Base-by-base conservation (phyloP, 2,888 invertebrate species). In the Chrysina gloriosa region DNA sequence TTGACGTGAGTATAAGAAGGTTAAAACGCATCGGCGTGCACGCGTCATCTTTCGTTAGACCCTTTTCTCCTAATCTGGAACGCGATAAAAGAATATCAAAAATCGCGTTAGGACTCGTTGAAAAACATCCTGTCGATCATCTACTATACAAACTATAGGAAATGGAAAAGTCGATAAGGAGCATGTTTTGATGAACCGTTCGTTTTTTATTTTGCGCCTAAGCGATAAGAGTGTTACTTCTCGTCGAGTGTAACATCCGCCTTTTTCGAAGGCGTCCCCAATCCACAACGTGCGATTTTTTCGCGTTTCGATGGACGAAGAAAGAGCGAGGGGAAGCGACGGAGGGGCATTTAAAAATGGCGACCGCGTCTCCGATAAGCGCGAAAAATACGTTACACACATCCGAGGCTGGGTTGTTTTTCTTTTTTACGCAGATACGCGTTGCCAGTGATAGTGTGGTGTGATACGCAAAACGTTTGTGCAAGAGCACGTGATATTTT, bases 121-220 rank as follows among this genome's bases (percentile, higher is more conserved):
- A 31, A 52, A 52, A 52, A 52, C 31, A 52, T 52, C 52, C 34
- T 19, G 52, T 9, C 50, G 1, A 25, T 14, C 29, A 19, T 52
- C 31, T 52, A 52, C 52, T 34, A 52, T 9, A 45, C 19, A n/a
- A 45, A 45, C 52, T 16, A 31, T 52, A 52, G 52, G 31, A 34
- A 52, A 52, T n/a, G 52, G 11, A 48, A 21, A 7, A 29, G 19
- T 25, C n/a, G 52, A 52, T 52, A 52, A 52, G 27, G 31, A 19
- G 19, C 9, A 31, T 52, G 29, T 52, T 52, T 52, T 27, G 50
- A 52, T 52, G 50, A 52, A 52, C 50, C 4, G 19, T n/a, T n/a
- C n/a, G n/a, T 29, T 52, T 50, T 39, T 27, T 50, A 50, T 50
- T 52, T 9, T 9, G n/a, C n/a, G n/a, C n/a, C n/a, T n/a, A n/a